A percentile compares a stretch with the other conserved stretches of the same genome.
Conservation (phyloP, 2,113 vertebrate genomes). For the Tamias sibiricus region DNA sequence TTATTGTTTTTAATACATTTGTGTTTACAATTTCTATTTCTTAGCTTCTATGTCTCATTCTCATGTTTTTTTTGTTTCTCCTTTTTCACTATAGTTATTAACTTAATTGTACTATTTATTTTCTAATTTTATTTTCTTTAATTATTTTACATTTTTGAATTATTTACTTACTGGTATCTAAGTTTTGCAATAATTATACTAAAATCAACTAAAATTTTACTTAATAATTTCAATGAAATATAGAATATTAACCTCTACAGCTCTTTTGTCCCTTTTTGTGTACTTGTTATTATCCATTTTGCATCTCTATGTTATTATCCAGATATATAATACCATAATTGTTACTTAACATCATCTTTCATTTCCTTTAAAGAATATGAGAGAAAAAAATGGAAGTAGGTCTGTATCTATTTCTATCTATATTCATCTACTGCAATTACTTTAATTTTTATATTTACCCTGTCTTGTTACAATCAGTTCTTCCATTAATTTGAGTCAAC, state of each 20-base stretch:
- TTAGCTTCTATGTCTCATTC: neutral
- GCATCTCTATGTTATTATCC: neutral
- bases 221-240: neutral
- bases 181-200: neutral
- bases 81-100: neutral
- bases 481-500: too few relatives aligned
- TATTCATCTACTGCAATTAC: too few relatives aligned
- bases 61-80: neutral
- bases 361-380: too few relatives aligned
- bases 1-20: neutral
- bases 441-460: too few relatives aligned
- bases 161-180: neutral
- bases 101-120: neutral
- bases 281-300: too few relatives aligned
- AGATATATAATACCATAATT: neutral
- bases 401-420: too few relatives aligned
- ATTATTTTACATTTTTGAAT: neutral
- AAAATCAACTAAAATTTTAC: neutral
- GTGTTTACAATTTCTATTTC: neutral
- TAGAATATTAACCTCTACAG: too few relatives aligned
- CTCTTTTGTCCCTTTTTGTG: too few relatives aligned
- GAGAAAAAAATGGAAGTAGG: neutral
- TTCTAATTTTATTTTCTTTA: neutral
- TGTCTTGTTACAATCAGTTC: too few relatives aligned
- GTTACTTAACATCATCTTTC: neutral